Base-by-base conservation (phyloP, 2,888 invertebrate species). In the Dynastes hyllus region DNA sequence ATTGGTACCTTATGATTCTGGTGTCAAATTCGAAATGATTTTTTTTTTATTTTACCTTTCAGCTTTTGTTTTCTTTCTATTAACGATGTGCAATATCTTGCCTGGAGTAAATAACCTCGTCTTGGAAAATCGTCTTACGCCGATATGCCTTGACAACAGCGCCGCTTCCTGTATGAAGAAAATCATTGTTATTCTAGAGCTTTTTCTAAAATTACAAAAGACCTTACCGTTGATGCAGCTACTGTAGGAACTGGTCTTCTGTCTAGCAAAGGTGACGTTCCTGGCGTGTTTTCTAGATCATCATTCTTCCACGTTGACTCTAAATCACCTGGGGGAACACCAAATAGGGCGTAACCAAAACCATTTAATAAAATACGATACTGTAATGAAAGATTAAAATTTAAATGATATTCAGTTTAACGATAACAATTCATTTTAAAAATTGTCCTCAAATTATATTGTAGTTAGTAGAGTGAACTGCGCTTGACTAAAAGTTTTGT, bases 351-450 rank as follows among this genome's bases (percentile, higher is more conserved):
- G 87, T 95, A 95, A 66, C 95, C 95, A 86, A 95, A 94, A 2
- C 96, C 96, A 88, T 96, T 95, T 82, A 96, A 91, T 88, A 97
- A 92, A 84, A 97, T 95, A 82, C 96, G 94, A 87, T 96, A 96
- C 95, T 96, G 90, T 58, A 91, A 88, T 11, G 11, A 45, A 45
- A 45, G 45, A 11, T 45, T 11, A 37, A 37, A 4, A 37, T 5
- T 37, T 37, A 37, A 37, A 5, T 37, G 22, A 22, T 22, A 22
- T 22, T 22, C 22, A 22, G 22, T 22, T 22, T 22, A 22, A 22
- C 22, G 22, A 22, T 22, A 22, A 22, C 22, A 22, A 22, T 22
- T 22, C 22, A 22, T 22, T 37, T 37, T 37, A 5, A 37, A 37
- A 37, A 37, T 37, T 2, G 32, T 37, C 32, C 5, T 5, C 5